Base-by-base conservation (phyloP, 1,140 invertebrate genomes). In the Samia ricini region DNA sequence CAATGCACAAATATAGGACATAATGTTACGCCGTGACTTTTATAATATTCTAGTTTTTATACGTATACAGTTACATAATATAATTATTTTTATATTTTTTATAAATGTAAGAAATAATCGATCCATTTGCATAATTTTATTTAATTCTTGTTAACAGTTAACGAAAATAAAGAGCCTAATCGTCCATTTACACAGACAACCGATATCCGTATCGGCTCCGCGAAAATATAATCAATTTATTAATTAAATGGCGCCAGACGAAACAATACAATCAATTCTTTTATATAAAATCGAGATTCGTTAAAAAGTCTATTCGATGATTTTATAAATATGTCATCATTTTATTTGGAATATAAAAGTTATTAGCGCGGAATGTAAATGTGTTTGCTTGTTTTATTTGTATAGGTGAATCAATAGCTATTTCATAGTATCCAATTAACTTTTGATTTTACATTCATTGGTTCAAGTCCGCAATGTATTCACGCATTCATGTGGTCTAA, bases 191-290 rank as follows among this genome's bases (percentile, higher is more conserved):
- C 36, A 49, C 1, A 23, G 24, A 42, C 22, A 26, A 55, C n/a
- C 6, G 49, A 50, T 57, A 57, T 63, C 21, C 54, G 51, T 51
- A 55, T 48, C 50, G 23, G 50, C 55, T 60, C 48, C 54, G 20
- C 18, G 51, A 66, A 58, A 51, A 52, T 52, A 51, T 42, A 36
- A 60, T 21, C 57, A 51, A 63, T 63, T 63, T 21, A 26, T 63
- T 50, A 68, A 68, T 68, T 62, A 68, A 63, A 58, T 60, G 66
- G 66, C 66, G 66, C 66, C 66, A 68, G 61, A 63, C 57, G 42
- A 50, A 49, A 59, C 57, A 48, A 51, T 60, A 42, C 49, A 57
- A 29, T 22, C 26, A 51, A 63, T 33, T 42, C 33, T 19, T 36
- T 33, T 21, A 19, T 33, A 26, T 36, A 42, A n/a, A n/a, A 15